Conservation (phyloP, 2,113 vertebrate species). For the Cyanoderma ruficeps region DNA sequence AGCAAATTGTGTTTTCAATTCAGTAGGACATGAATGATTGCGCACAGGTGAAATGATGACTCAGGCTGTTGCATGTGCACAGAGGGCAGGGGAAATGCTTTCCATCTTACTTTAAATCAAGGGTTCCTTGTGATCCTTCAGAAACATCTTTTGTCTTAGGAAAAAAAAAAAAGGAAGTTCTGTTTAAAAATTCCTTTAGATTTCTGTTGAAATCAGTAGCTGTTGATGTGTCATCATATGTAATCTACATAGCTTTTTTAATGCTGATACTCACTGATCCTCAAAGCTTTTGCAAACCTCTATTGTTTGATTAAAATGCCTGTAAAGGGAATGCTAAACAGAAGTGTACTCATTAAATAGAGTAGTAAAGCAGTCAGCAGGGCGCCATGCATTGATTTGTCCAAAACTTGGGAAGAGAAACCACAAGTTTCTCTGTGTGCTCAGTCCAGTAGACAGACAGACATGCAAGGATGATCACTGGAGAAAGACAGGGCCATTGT, state of each 20-base stretch:
- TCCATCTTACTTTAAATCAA: background rate
- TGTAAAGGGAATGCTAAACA: background rate
- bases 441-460: background rate
- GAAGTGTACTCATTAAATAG: background rate
- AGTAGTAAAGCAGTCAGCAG: background rate
- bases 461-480: background rate
- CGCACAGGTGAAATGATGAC: background rate
- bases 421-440: background rate
- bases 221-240: background rate
- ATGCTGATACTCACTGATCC: background rate
- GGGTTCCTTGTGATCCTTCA: background rate
- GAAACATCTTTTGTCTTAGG: background rate
- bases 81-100: background rate
- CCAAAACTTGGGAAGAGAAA: background rate
- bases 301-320: background rate
- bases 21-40: background rate
- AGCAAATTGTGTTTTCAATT: background rate
- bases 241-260: background rate
- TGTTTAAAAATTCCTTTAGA: background rate
- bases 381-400: background rate
- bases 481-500: background rate
- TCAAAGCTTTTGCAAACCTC: background rate
- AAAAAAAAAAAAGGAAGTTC: background rate
- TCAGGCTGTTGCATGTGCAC: background rate
- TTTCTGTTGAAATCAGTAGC: background rate